Base-by-base conservation (phyloP, 1,140 invertebrate genomes). In the Vanessa atalanta region DNA sequence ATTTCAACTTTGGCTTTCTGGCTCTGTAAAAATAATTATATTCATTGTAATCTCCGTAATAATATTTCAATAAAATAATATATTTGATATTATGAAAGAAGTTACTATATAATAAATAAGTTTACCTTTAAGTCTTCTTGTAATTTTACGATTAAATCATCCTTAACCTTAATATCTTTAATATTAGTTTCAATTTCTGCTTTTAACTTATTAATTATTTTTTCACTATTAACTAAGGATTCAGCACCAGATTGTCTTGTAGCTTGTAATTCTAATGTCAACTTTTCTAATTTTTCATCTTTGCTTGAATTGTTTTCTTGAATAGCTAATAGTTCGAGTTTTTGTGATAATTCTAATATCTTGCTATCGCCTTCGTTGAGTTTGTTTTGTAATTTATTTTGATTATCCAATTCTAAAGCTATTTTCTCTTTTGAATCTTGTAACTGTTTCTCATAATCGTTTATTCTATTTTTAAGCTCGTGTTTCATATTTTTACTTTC, bases 351-450 rank as follows among this genome's bases (percentile, higher is more conserved):
- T 78, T 90, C 88, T 81, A 83, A 72, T 64, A 93, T 81, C 61
- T 79, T 87, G 31, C 84, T 91, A 70, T 93, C 90, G 51, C 88
- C 79, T 69, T 90, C 85, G n/a, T 78, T 78, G 37, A 90, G 80
- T 78, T 90, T 89, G 60, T 81, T 72, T 82, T 93, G 84, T 12
- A 94, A 53, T 75, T 92, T 85, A 80, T 89, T 90, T 72, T 92
- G 92, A 76, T 93, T 89, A 68, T 90, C 86, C 70, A 88, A 75
- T 83, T 94, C 92, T 55, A 69, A 79, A 77, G 93, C 88, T 15
- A 94, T 79, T 81, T 93, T 93, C n/a, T 89, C 88, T 79, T 93
- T 94, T 2, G 88, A 84, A 67, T 94, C 88, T 57, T 86, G 77
- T 63, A 93, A 84, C 77, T 84, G 82, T 55, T 84, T 87, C 51